phyloP scores from a whole-genome alignment of 1,140 invertebrate genomes.

The Ganaspis sp. region DNA sequence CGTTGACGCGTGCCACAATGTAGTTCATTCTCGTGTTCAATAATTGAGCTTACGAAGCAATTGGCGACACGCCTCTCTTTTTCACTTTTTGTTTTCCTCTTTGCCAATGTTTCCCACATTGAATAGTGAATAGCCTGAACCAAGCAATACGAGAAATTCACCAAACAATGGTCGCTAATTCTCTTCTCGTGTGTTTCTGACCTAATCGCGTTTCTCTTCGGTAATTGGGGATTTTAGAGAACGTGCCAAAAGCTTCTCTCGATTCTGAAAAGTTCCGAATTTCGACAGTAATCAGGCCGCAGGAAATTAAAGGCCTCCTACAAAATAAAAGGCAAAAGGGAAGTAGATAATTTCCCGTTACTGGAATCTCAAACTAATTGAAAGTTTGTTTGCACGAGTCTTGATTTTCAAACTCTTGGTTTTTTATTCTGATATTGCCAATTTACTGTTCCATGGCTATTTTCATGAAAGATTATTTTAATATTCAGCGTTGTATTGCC shows the following conservation, averaged over 20 bases:
- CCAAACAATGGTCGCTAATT: slow-evolving; percentile 22
- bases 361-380: not conserved
- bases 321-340: not conserved
- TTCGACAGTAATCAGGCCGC: not conserved
- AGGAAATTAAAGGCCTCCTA: slow-evolving; percentile 4
- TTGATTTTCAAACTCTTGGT: not conserved
- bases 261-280: slow-evolving; percentile 2
- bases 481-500: too few relatives aligned
- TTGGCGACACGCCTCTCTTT: slow-evolving; percentile 12
- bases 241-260: not conserved
- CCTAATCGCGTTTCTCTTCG: slow-evolving; percentile 36
- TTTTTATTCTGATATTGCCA: not conserved
- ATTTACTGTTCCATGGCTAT: not conserved
- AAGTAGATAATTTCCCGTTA: not conserved
- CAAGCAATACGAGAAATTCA: slow-evolving; percentile 3
- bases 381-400: not conserved
- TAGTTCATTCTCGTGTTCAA: not conserved
- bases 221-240: slow-evolving; percentile 35
- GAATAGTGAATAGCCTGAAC: not conserved
- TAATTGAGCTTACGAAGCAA: slow-evolving; percentile 24
- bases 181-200: slow-evolving; percentile 34
- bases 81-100: not conserved
- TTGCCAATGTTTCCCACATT: not conserved
- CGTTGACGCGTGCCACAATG: slow-evolving; percentile 7
- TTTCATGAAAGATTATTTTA: not conserved